Base-by-base conservation (phyloP, 2,888 invertebrate genomes). In the Tryphoninae sp. region DNA sequence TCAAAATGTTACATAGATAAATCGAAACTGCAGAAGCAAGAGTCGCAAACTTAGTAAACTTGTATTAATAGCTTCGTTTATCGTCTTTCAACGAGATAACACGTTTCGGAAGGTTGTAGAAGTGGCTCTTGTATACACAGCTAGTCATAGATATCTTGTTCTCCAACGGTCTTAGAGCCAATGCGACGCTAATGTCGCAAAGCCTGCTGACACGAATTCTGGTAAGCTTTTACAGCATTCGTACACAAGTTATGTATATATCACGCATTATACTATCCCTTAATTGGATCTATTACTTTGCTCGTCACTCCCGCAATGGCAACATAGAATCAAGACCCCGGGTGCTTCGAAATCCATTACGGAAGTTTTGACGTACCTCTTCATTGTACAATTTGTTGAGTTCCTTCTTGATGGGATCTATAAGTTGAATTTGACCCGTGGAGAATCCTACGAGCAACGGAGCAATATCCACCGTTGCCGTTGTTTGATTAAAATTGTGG, bases 371-470 rank as follows among this genome's bases (percentile, higher is more conserved):
- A 93, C 94, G 93, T 91, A 97, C 97, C 95, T 99, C 99, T 94
- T 99, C 99, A 94, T 99, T 99, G 93, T 97, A 99, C 86, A 99
- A 94, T 94, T 98, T 98, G 93, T 97, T 97, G 89, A 97, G 94
- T 94, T 99, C 99, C 92, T 99, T 98, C 90, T 97, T 97, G 89
- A 98, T 96, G 80, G 98, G 98, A 93, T 99, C 98, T 91, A 99
- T 97, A 86, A 99, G 94, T 93, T 99, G 99, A 91, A 99, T 97
- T 93, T 99, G 99, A 84, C 99, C 99, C 33, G 98, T 98, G 88
- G 98, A 98, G 93, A 99, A 99, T 78, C 99, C 99, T 89, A 99
- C 98, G 88, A 99, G 94, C 85, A 99, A 94, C 73, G 97, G 96
- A 23, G 98, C 97, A 92, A 96, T 96, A 82, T 98, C 97, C 16